Evolutionary conservation across 2,888 invertebrate genomes (phyloP).

Genomic region (Limnephilus auricula): DNA sequence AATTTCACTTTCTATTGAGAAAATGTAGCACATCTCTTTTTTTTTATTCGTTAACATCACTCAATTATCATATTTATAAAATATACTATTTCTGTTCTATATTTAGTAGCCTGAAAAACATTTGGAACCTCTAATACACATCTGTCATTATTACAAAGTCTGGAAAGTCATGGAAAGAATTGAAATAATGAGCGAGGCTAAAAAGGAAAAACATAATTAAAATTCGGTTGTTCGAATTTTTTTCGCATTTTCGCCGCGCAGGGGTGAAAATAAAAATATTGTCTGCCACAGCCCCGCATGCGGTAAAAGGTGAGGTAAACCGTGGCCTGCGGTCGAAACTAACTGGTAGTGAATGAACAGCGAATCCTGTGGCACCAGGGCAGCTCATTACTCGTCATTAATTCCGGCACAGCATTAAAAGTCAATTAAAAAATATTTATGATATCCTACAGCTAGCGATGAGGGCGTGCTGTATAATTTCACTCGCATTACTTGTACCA

Average conservation of each 20-base stretch:
- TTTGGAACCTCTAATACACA: not conserved
- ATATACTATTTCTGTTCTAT: not conserved
- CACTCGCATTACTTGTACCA: not conserved
- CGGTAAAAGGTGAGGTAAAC: not conserved
- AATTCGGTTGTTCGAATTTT: not conserved
- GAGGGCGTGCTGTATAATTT: constrained; percentile 17
- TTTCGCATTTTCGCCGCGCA: not conserved
- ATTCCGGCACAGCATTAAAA: constrained; percentile 62
- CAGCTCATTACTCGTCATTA: constrained; percentile 61
- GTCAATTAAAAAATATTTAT: constrained; percentile 64
- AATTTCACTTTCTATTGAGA: too few species aligned
- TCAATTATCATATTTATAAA: too few species aligned
- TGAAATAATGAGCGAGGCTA: not conserved
- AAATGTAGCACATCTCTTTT: too few species aligned
- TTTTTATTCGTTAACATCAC: too few species aligned
- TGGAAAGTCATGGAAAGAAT: not conserved
- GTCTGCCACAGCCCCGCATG: not conserved
- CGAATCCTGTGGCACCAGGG: constrained; percentile 37
- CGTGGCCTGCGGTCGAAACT: not conserved
- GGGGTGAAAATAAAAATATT: not conserved
- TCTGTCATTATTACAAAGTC: not conserved
- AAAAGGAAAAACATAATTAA: not conserved
- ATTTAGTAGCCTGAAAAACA: not conserved
- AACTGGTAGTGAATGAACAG: constrained; percentile 23
- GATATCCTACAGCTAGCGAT: not conserved